phyloP scores from a whole-genome alignment of 2,797 vertebrate genomes.

The Danio jaintianensis region DNA sequence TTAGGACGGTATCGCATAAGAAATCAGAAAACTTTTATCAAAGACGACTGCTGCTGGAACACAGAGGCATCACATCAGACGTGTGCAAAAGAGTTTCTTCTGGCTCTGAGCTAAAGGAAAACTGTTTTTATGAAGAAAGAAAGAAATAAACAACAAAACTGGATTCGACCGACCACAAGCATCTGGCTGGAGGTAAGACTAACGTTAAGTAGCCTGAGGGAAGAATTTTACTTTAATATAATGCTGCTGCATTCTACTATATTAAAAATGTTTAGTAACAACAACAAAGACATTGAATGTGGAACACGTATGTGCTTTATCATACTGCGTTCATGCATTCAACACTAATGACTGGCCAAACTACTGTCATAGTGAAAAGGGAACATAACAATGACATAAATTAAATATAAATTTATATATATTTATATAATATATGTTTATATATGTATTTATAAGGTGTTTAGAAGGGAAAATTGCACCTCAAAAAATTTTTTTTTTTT shows the following conservation, averaged over 20 bases:
- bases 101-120: not conserved
- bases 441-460: too few species aligned
- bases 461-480: too few species aligned
- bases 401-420: too few species aligned
- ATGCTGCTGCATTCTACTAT: not conserved
- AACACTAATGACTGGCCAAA: not conserved
- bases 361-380: not conserved
- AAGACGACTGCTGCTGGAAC: slow-evolving; percentile 12
- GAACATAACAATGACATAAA: not conserved
- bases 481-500: too few species aligned
- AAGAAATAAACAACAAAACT: not conserved
- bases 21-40: slow-evolving; percentile 6
- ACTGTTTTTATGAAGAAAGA: not conserved
- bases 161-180: not conserved
- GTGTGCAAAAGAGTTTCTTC: not conserved
- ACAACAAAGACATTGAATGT: not conserved
- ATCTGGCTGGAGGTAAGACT: not conserved
- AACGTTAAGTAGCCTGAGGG: not conserved
- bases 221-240: not conserved
- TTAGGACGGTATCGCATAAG: not conserved
- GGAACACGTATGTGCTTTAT: not conserved
- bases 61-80: not conserved
- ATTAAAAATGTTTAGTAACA: not conserved
- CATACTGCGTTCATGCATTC: not conserved
- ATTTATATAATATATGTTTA: too few species aligned